Evolutionary conservation across 2,113 vertebrate species (phyloP).

Genomic region (Murina feae): DNA sequence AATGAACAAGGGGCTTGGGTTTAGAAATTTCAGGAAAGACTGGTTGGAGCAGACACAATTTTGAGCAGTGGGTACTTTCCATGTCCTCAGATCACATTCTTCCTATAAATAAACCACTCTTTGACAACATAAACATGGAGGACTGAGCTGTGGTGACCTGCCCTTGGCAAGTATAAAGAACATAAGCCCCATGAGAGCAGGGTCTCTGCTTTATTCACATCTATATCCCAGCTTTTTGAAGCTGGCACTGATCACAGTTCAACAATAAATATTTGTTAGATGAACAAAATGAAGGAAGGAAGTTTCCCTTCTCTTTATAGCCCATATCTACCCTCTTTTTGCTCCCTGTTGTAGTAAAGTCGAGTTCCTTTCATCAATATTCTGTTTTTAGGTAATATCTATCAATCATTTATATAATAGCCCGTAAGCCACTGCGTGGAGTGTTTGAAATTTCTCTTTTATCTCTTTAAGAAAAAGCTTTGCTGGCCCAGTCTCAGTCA

Average conservation of each 20-base stretch:
- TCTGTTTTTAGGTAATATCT: not conserved
- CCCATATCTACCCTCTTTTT: not conserved
- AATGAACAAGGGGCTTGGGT: not conserved
- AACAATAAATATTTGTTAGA: not conserved
- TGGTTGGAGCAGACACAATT: not conserved
- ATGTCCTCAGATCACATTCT: not conserved
- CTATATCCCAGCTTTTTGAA: not conserved
- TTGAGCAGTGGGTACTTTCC: not conserved
- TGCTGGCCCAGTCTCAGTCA: not conserved
- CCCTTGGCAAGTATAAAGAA: not conserved
- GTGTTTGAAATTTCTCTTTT: slow-evolving; percentile 4
- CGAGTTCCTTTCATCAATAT: not conserved
- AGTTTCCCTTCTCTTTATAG: not conserved
- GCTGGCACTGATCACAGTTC: not conserved
- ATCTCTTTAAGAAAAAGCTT: not conserved
- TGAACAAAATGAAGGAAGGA: not conserved
- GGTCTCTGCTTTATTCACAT: not conserved
- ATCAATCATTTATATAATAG: not conserved
- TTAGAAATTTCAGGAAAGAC: slow-evolving; percentile 30
- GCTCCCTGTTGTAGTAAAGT: not conserved
- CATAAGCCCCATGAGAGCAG: not conserved
- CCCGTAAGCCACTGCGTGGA: not conserved
- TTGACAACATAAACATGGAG: not conserved
- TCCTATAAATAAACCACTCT: not conserved
- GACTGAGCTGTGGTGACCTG: not conserved